phyloP scores from a whole-genome alignment of 2,113 vertebrate genomes.

The Empidonax traillii region DNA sequence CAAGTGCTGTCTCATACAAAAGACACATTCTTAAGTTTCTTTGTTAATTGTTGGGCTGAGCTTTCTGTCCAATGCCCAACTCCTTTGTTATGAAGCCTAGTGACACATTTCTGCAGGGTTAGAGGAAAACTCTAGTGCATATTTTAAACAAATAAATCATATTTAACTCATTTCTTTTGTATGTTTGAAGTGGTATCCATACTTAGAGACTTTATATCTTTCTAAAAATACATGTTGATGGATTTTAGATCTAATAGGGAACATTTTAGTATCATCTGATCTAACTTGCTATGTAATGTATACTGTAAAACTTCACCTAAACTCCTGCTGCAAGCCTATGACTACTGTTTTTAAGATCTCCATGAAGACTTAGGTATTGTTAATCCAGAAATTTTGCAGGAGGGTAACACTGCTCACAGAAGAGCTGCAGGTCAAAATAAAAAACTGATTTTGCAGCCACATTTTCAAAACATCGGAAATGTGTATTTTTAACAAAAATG shows the following conservation, averaged over 20 bases:
- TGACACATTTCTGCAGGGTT: neutral
- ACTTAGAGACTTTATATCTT: neutral
- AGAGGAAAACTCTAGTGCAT: neutral
- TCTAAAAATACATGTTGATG: neutral
- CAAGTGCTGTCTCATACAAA: neutral
- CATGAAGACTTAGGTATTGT: neutral
- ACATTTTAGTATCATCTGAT: neutral
- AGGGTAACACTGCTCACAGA: neutral
- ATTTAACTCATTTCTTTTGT: neutral
- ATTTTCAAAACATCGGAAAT: neutral
- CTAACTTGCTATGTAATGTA: neutral
- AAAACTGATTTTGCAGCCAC: neutral
- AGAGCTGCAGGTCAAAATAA: neutral
- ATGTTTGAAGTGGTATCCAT: neutral
- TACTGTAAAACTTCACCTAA: neutral
- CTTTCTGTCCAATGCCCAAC: neutral
- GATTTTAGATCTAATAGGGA: neutral
- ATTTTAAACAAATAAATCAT: neutral
- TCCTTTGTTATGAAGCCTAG: neutral
- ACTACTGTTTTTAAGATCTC: neutral
- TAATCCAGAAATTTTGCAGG: neutral
- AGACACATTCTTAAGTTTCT: rapidly evolving
- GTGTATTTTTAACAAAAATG: neutral
- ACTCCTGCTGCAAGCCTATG: neutral
- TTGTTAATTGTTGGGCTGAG: neutral